Evolutionary conservation across 2,113 vertebrate genomes (phyloP), one percentile per base, ranked within the genome.

Genomic region (Rhynchopsitta pachyrhyncha): DNA sequence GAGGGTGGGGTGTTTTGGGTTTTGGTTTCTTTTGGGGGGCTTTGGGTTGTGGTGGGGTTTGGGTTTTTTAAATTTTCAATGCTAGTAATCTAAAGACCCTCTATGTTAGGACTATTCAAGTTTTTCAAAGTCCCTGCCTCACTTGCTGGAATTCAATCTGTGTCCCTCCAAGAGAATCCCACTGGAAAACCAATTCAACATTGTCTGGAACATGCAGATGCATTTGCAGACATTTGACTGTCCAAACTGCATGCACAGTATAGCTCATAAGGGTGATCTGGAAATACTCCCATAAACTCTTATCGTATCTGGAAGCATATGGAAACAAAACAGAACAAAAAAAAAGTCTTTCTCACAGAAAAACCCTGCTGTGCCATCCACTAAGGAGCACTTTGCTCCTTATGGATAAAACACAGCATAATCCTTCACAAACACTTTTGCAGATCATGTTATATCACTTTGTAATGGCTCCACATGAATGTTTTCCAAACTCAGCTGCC

Each of bases 291-390:
- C 78, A 62, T 33, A 63, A 84, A 53, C 7, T 63, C 42, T 64
- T n/a, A 0, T 9, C 37, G 3, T 42, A 80, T 47, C 59, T 88
- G 59, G 39, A 90, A 80, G 44, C 8, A 59, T 37, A 75, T 8
- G 28, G 66, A 90, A 93, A 92, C 35, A 71, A 81, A 80, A 52
- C 25, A 66, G 77, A 81, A 75, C 46, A 50, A 64, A 47, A 18
- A 44, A 17, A 59, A 57, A 59, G 11, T 41, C 17, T 64, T 80
- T 33, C 55, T 76, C 52, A 52, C 50, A 90, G 71, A 86, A 92
- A 88, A 70, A 4, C 41, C 70, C 52, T 39, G 41, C 46, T n/a
- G 10, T 16, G 37, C 35, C 67, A 70, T 90, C 31, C 59, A 52
- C 68, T 39, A 41, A 76, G 53, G 44, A 91, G 59, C 44, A 52